A percentile compares a stretch with the other conserved stretches of the same genome.
These are phyloP conservation scores for Cephus cinctus DNA, from an alignment of 1,140 invertebrate genomes.

Conservation along the genomic window DNA sequence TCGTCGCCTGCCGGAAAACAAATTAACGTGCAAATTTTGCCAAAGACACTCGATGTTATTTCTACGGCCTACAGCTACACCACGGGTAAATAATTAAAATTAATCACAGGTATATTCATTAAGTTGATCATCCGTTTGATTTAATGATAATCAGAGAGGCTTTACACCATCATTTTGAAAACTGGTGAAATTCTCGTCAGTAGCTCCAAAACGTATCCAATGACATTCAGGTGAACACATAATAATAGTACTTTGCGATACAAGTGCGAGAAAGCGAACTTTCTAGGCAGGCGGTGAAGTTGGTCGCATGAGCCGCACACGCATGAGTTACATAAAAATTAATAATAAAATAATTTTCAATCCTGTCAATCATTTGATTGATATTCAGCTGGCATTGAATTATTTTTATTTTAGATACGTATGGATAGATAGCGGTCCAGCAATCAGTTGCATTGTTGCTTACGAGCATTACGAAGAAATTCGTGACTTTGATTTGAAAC, in stretches of 20 bases:
- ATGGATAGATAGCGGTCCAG: constrained; percentile 16
- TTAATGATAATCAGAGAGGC: constrained; percentile 11
- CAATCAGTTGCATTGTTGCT: constrained; percentile 24
- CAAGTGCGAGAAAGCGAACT: too few relatives aligned
- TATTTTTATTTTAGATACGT: constrained; percentile 21
- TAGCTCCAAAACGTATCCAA: constrained; percentile 16
- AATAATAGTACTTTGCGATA: too few relatives aligned
- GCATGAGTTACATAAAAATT: background rate
- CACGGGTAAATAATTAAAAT: constrained; percentile 12
- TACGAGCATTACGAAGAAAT: constrained; percentile 29
- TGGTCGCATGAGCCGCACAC: too few relatives aligned
- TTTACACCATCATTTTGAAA: constrained; percentile 23
- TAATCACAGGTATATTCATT: background rate
- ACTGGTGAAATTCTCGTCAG: constrained; percentile 25
- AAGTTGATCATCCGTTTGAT: constrained; percentile 1
- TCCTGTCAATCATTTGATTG: too few relatives aligned
- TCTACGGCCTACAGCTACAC: constrained; percentile 20
- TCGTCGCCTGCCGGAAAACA: constrained; percentile 19
- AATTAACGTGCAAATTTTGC: constrained; percentile 25
- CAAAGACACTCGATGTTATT: constrained; percentile 13
- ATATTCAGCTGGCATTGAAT: too few relatives aligned
- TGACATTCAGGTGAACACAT: constrained; percentile 21
- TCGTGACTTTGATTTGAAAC: background rate
- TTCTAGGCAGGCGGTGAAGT: too few relatives aligned
- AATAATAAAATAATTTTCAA: too few relatives aligned